Percentiles rank a stretch among this genome's conserved stretches.
phyloP scores from a whole-genome alignment of 2,888 invertebrate species.

The Encarsia formosa region DNA sequence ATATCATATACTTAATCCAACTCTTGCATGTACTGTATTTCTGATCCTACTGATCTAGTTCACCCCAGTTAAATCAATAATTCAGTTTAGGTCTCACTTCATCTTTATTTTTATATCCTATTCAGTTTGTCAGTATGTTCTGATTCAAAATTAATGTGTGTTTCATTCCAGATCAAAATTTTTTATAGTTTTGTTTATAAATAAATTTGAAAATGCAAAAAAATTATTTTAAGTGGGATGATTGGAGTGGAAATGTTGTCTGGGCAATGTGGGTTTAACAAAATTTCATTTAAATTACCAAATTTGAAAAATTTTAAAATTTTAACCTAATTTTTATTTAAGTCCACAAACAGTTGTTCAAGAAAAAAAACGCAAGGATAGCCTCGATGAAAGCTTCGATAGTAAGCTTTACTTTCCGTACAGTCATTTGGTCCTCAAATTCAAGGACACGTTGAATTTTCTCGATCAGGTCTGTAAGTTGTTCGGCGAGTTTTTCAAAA shows the following conservation, averaged over 20 bases:
- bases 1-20: background rate
- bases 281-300: no score
- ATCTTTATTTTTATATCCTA: no score
- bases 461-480: no score
- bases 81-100: constrained; percentile 34
- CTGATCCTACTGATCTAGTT: constrained; percentile 21
- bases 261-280: constrained; percentile 34
- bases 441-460: constrained; percentile 39
- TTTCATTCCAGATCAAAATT: constrained; percentile 1
- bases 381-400: constrained; percentile 15
- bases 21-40: no score
- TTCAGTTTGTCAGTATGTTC: constrained; percentile 6
- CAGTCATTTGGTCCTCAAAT: constrained; percentile 37
- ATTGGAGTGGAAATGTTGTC: constrained; percentile 32
- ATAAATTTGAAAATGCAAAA: constrained; percentile 31
- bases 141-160: constrained; percentile 2
- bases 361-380: constrained; percentile 28
- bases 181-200: background rate
- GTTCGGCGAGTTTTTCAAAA: no score
- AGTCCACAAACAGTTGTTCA: no score
- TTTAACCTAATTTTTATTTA: no score
- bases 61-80: constrained; percentile 35
- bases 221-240: constrained; percentile 41
- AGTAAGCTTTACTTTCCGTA: constrained; percentile 40
- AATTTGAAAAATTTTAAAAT: no score